Conservation (phyloP, 2,113 vertebrate genomes). For the Atractosteus spatula region DNA sequence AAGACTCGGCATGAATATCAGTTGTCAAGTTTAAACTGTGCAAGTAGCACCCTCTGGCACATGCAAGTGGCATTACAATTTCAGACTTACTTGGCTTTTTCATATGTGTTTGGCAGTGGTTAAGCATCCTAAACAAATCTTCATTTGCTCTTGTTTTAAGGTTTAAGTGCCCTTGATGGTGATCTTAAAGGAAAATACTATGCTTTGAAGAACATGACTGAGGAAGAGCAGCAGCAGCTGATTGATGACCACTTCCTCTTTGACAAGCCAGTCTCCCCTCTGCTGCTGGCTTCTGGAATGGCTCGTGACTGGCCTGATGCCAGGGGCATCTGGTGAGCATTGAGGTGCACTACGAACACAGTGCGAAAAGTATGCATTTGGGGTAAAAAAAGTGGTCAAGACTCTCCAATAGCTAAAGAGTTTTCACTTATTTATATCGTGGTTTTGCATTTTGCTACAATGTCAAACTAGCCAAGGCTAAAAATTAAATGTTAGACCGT, state of each 20-base stretch:
- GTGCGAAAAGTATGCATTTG: too few relatives aligned
- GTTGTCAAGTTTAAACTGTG: not conserved
- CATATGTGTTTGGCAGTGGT: not conserved
- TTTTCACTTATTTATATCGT: too few relatives aligned
- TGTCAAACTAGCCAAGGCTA: too few relatives aligned
- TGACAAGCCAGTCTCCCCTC: constrained; percentile 93
- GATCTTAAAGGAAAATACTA: constrained; percentile 94
- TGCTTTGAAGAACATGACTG: constrained; percentile 90
- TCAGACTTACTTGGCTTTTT: too few relatives aligned
- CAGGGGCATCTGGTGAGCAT: constrained; percentile 88
- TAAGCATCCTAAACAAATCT: too few relatives aligned
- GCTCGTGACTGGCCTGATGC: constrained; percentile 92
- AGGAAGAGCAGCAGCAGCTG: constrained; percentile 91
- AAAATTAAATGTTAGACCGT: too few relatives aligned
- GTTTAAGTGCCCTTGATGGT: constrained; percentile 71
- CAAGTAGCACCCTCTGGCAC: not conserved
- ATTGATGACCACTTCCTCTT: constrained; percentile 98
- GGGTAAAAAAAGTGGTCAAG: too few relatives aligned
- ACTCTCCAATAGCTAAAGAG: too few relatives aligned
- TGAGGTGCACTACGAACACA: too few relatives aligned
- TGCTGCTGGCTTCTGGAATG: constrained; percentile 93
- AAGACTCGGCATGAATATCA: not conserved
- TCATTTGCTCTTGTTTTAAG: constrained; percentile 34
- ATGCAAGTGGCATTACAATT: not conserved
- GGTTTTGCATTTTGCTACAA: too few relatives aligned